Base-by-base conservation (phyloP, 2,113 vertebrate genomes). In the Heloderma charlesbogerti region DNA sequence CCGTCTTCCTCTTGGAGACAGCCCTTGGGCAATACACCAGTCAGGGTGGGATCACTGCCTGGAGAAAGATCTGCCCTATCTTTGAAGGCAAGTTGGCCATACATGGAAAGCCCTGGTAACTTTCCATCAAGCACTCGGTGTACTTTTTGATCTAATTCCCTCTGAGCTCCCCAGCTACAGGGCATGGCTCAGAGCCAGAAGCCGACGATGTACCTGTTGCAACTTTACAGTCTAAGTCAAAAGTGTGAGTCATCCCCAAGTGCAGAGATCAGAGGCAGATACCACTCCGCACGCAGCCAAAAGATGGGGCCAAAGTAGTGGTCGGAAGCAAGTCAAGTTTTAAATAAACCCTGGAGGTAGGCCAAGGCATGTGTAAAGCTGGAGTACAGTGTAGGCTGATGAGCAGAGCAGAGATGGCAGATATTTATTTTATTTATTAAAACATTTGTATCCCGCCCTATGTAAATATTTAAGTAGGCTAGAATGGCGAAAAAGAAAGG, bases 51-150 rank as follows among this genome's bases (percentile, higher is more conserved):
- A 95, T 99, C 57, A 99, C 99, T 0, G 98, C 98, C 93, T 99
- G 99, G 99, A 97, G 97, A 95, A 99, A 98, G 97, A 99, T 99
- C 90, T 99, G 98, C 57, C 99, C 99, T 88, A 97, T 99, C 95
- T 98, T 99, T 84, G 96, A 99, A 97, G 99, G 99, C 99, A 80
- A 93, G 96, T 94, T 57, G 77, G 86, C 72, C 12, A 80, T 86
- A 84, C 1, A 0, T n/a, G 25, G 90, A 29, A 84, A 71, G 31
- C 85, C 48, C 45, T 60, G 40, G 79, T 84, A 86, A 86, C 75
- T 86, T 90, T 71, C 84, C 63, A 43, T 71, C 45, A 71, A 90
- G 63, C 48, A 37, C 84, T 69, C 43, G 37, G 18, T 71, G 74
- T 86, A 31, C 60, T 5, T 67, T 90, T 85, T 79, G 60, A 84